These are phyloP conservation scores for Platysteira castanea DNA, from an alignment of 2,113 vertebrate genomes.

Conservation along the genomic window DNA sequence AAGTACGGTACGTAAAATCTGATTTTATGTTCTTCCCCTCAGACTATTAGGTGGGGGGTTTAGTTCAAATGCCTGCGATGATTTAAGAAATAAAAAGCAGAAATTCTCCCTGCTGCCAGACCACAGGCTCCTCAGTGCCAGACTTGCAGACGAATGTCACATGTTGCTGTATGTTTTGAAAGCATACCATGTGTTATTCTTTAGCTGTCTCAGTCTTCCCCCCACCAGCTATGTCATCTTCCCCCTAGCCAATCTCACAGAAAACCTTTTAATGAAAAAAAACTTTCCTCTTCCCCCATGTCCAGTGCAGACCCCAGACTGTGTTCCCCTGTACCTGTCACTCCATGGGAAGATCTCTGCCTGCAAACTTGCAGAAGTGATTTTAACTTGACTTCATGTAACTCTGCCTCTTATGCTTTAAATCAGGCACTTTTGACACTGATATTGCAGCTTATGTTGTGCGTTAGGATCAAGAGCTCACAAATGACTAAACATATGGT, in stretches of 20 bases:
- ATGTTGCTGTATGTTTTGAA: conserved; percentile 69
- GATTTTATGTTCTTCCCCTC: conserved; percentile 55
- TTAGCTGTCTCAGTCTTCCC: conserved; percentile 63
- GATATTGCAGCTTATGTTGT: conserved; percentile 55
- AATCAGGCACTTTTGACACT: conserved; percentile 36
- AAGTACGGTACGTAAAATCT: background rate
- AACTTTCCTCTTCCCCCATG: conserved; percentile 40
- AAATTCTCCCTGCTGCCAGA: conserved; percentile 73
- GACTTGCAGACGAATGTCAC: conserved; percentile 74
- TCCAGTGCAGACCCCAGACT: background rate
- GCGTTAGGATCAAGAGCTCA: conserved; percentile 59
- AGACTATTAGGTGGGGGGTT: conserved; percentile 43
- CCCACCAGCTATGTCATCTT: conserved; percentile 35
- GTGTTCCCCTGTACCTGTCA: background rate
- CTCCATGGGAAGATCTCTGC: background rate
- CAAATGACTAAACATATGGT: conserved; percentile 52
- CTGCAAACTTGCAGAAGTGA: background rate
- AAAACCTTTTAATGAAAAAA: conserved; percentile 44
- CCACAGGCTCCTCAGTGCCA: conserved; percentile 80
- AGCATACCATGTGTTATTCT: conserved; percentile 80
- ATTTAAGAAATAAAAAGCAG: conserved; percentile 71
- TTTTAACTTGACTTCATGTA: background rate
- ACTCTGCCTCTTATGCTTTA: conserved; percentile 22
- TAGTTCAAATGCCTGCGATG: conserved; percentile 36
- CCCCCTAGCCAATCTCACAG: background rate